phyloP scores from a whole-genome alignment of 1,140 invertebrate species.

The Trypoxylus dichotomus region DNA sequence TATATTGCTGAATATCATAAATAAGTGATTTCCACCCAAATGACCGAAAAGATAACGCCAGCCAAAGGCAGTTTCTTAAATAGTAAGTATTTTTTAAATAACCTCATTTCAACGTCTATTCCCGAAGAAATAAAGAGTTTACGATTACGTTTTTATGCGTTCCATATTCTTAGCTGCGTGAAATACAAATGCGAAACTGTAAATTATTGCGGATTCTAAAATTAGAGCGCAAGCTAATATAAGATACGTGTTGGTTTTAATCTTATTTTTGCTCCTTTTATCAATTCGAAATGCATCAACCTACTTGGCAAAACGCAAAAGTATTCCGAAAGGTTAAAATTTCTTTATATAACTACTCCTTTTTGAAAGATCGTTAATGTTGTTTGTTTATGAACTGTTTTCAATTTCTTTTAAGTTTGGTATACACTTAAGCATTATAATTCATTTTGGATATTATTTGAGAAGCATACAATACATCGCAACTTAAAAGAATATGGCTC shows the following conservation, averaged over 20 bases:
- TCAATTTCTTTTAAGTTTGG: no score
- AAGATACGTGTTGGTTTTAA: neutral
- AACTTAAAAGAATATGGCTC: no score
- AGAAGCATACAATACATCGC: no score
- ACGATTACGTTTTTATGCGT: neutral
- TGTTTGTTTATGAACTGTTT: neutral
- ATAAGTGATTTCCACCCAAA: neutral
- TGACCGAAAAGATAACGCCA: neutral
- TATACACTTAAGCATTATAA: neutral
- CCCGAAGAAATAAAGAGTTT: neutral
- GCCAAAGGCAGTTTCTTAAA: neutral
- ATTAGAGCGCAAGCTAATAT: neutral
- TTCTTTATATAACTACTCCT: neutral
- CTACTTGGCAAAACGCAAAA: neutral
- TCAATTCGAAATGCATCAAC: neutral
- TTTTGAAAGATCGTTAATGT: no score
- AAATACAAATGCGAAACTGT: neutral
- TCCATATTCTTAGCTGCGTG: neutral
- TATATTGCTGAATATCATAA: neutral
- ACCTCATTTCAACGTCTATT: neutral
- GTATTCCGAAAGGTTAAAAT: neutral
- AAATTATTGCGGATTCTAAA: neutral
- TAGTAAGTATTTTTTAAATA: neutral
- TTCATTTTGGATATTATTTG: neutral
- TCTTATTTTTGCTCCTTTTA: neutral